Base-by-base conservation (phyloP, 2,888 invertebrate genomes). In the Lysandra coridon region DNA sequence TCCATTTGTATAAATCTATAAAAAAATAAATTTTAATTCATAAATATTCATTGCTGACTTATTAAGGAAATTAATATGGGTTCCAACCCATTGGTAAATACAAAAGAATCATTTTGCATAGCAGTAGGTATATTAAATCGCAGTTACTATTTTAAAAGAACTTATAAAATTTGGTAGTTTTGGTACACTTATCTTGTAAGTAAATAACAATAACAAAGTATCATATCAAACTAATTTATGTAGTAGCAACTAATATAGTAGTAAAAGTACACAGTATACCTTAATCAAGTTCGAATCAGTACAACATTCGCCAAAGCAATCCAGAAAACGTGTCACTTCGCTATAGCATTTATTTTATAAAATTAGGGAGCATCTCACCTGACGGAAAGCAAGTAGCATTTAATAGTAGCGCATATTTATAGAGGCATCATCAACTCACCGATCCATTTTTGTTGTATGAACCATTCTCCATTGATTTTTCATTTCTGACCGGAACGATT, bases 1-100 rank as follows among this genome's bases (percentile, higher is more conserved):
- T 10, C 77, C 80, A 53, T 81, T 81, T 73, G 80, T 78, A 60
- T 80, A 78, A 79, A 80, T 73, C 82, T 82, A 62, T 73, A 73
- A 60, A 79, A 73, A 81, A 79, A 10, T 4, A 76, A 57, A 23
- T 60, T 1, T 17, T 57, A 62, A 62, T 57, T 57, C 57, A 57
- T 44, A 44, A 44, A 44, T 44, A 44, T 44, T 44, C 7, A 44
- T 44, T 44, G 44, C 44, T 10, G 1, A 44, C 44, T 44, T 10
- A 44, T 49, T 49, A 10, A 49, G 2, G 49, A 7, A 10, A 44
- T 7, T 44, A 44, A 4, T 37, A 37, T 37, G 4, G 37, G 40
- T 40, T 40, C 40, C 40, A 5, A 40, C 6, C 40, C 4, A 40
- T 40, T 40, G 40, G 4, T 40, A 6, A 40, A 40, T 6, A 40